Base-by-base conservation (phyloP, 2,888 invertebrate genomes). In the Ommatoiulus sabulosus region DNA sequence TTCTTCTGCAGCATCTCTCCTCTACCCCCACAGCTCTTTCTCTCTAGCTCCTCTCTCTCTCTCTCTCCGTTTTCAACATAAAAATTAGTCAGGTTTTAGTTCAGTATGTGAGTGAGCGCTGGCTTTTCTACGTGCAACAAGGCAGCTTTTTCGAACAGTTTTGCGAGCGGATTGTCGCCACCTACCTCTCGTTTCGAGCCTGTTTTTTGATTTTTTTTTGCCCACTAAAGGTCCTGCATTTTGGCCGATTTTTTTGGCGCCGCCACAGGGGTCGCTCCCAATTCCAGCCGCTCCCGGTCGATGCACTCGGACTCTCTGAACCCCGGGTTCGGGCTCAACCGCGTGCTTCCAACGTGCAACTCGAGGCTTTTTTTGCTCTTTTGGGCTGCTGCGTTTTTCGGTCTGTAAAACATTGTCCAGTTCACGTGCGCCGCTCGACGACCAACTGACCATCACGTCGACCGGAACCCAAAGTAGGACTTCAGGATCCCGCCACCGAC, bases 81-180 rank as follows among this genome's bases (percentile, higher is more conserved):
- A 80, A 80, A 80, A 80, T 80, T 80, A 80, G 80, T 80, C 80
- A 80, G 80, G 80, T 80, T 80, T 80, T 80, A 80, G 80, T 80
- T 72, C 24, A 24, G 80, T 35, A 80, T 80, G 80, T 24, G 80
- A 80, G 80, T 80, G 80, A 80, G 35, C 35, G 35, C 35, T 7
- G 80, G 7, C 12, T 35, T 80, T 35, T 80, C 10, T 15, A 35
- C 80, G 15, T 52, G 80, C 80, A 80, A 80, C 10, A 35, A 10
- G 15, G 12, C 72, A 72, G 72, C 12, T 80, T 80, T 80, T 52
- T 24, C n/a, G 72, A 72, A 72, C 10, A 72, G 72, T 20, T 20
- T 72, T 72, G 72, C 80, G 24, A 72, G 35, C 80, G 80, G 80
- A 72, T 72, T 72, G 72, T n/a, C 72, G 72, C 10, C 35, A 80